A percentile compares a stretch with the other conserved stretches of the same genome.
Evolutionary conservation across 2,113 vertebrate species (phyloP).

Genomic region (Poeciliopsis turrubarensis): DNA sequence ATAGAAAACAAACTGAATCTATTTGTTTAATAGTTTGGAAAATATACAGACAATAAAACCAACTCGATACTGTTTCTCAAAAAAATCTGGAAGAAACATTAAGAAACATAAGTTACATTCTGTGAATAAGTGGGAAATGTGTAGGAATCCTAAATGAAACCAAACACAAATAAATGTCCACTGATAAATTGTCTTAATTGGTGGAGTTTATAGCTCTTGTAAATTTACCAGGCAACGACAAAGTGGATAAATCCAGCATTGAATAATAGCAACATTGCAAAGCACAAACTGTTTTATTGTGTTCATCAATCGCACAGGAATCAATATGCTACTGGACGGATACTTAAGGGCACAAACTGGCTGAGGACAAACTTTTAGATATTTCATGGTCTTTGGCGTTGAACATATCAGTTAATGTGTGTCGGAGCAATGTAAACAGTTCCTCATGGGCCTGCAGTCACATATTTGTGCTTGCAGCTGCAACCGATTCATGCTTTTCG

Average conservation of each 20-base stretch:
- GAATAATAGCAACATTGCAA: slow-evolving; percentile 22
- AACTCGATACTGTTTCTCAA: too few species aligned
- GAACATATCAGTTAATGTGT: slow-evolving; percentile 3
- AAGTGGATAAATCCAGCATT: slow-evolving; percentile 1
- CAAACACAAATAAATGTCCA: background rate
- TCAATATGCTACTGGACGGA: slow-evolving; percentile 49
- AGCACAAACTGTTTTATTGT: slow-evolving; percentile 58
- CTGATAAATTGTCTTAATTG: slow-evolving; percentile 9
- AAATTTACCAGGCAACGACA: slow-evolving; percentile 5
- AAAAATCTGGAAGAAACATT: too few species aligned
- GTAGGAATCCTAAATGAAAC: background rate
- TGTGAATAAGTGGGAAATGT: background rate
- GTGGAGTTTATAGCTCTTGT: slow-evolving; percentile 4
- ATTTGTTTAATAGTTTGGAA: background rate
- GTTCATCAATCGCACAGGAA: slow-evolving; percentile 28
- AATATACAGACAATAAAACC: too few species aligned
- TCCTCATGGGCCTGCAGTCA: background rate
- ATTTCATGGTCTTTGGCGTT: background rate
- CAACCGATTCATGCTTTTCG: background rate
- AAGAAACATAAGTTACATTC: too few species aligned
- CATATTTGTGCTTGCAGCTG: background rate
- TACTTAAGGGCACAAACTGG: slow-evolving; percentile 37
- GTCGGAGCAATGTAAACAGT: slow-evolving; percentile 6
- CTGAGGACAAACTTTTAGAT: slow-evolving; percentile 14
- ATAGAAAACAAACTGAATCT: background rate